Base-by-base conservation (phyloP, 2,113 vertebrate species). In the Zootoca vivipara region DNA sequence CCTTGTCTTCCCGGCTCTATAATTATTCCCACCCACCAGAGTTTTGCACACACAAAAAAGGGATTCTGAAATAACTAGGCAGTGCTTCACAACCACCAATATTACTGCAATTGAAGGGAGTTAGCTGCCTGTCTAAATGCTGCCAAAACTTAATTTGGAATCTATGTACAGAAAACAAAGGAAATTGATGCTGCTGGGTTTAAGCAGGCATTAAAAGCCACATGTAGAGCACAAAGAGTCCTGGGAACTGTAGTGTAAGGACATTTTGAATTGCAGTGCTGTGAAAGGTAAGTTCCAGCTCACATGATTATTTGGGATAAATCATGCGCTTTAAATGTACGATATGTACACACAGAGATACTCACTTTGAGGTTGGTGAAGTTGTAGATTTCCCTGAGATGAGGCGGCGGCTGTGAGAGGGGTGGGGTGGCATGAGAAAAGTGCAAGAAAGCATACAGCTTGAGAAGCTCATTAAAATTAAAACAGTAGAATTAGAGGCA, bases 381-480 rank as follows among this genome's bases (percentile, higher is more conserved):
- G 38, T 20, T 78, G 26, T 65, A 9, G n/a, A 24, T 28, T 15
- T 69, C 40, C 15, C 15, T 30, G 46, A 12, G 26, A 28, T 20
- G 33, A 38, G 28, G 40, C 20, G 13, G 4, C 6, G 7, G n/a
- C 8, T 74, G 12, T 16, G 16, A 35, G 46, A n/a, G 26, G 42
- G 78, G 35, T 75, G 18, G 18, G 69, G 69, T 75, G n/a, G 46
- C 40, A 30, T 46, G 38, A 80, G 67, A 82, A 74, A 62, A 40
- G 35, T 75, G 42, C 0, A 0, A 85, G 10, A 16, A 64, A 2
- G 1, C 42, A 81, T 1, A 0, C 5, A 0, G 0, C 7, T 28
- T 35, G 1, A 0, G 88, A 86, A 88, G 65, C 30, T 52, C 35
- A 74, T 87, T 74, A 2, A 85, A 67, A 40, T 92, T 82, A 78